Conservation (phyloP, 2,888 invertebrate species). For the Bugulina stolonifera region DNA sequence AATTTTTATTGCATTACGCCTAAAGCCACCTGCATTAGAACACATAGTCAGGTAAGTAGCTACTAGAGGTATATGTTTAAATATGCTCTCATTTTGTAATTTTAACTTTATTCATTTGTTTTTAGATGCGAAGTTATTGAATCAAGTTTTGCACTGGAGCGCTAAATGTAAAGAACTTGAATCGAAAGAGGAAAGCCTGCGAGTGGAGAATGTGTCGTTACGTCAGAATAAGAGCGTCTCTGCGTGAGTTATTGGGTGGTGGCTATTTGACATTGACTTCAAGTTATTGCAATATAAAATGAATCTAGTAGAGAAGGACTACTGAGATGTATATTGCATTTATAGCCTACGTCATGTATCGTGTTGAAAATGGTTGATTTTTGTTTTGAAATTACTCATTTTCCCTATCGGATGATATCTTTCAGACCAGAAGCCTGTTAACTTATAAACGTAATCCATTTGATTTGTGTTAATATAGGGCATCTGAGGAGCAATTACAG, state of each 20-base stretch:
- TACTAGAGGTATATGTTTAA: too few species aligned
- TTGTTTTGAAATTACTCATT: neutral
- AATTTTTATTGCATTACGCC: too few species aligned
- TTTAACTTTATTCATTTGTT: neutral
- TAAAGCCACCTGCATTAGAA: too few species aligned
- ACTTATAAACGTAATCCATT: neutral
- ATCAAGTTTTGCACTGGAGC: neutral
- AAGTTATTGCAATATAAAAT: too few species aligned
- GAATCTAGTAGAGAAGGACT: too few species aligned
- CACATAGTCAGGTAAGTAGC: too few species aligned
- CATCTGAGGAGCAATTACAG: conserved; percentile 63
- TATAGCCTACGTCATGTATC: too few species aligned
- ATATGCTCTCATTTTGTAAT: neutral
- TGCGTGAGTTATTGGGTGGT: conserved; percentile 10
- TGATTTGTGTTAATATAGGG: neutral
- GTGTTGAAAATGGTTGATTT: too few species aligned
- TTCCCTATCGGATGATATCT: too few species aligned
- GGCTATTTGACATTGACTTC: too few species aligned
- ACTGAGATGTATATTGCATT: too few species aligned
- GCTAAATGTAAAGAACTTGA: conserved; percentile 2
- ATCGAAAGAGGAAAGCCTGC: neutral
- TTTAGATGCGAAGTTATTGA: neutral
- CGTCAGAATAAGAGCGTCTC: conserved; percentile 9
- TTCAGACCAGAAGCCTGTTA: too few species aligned
- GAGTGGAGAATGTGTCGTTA: conserved; percentile 12